Percentiles rank a stretch among this genome's conserved stretches.
These are phyloP conservation scores for Holothuria leucospilota DNA, from an alignment of 53 echinoderm and acorn worm genomes.

Conservation along the genomic window DNA sequence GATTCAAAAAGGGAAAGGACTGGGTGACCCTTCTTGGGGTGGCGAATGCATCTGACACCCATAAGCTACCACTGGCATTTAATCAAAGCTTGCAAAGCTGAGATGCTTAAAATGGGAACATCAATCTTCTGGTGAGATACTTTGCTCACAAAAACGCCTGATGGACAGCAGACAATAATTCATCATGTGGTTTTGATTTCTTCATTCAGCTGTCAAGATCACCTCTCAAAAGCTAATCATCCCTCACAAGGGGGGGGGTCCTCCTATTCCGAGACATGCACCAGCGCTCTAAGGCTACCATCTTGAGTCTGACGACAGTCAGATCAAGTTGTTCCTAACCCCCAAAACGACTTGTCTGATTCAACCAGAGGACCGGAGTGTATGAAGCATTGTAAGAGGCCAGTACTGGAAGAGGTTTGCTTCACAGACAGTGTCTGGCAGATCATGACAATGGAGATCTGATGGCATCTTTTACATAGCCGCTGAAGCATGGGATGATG, in stretches of 20 bases:
- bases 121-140: constrained; percentile 10
- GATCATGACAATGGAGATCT: constrained; percentile 3
- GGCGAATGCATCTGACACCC: constrained; percentile 52
- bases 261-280: constrained; percentile 44
- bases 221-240: constrained; percentile 23
- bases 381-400: constrained; percentile 41
- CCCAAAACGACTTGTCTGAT: constrained; percentile 7
- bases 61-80: constrained; percentile 45
- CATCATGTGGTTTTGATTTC: no score
- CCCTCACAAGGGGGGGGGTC: constrained; percentile 22
- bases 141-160: constrained; percentile 52
- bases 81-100: constrained; percentile 48
- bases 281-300: not conserved
- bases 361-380: constrained; percentile 56
- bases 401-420: constrained; percentile 23
- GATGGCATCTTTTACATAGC: constrained; percentile 4
- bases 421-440: not conserved
- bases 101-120: constrained; percentile 51
- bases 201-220: no score
- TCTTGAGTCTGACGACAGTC: not conserved
- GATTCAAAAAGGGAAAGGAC: constrained; percentile 61
- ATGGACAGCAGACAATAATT: constrained; percentile 25
- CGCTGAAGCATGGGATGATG: constrained; percentile 37
- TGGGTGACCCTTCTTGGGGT: constrained; percentile 54
- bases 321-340: not conserved